Base-by-base conservation (phyloP, 1,140 invertebrate genomes). In the Subanguina moxae region DNA sequence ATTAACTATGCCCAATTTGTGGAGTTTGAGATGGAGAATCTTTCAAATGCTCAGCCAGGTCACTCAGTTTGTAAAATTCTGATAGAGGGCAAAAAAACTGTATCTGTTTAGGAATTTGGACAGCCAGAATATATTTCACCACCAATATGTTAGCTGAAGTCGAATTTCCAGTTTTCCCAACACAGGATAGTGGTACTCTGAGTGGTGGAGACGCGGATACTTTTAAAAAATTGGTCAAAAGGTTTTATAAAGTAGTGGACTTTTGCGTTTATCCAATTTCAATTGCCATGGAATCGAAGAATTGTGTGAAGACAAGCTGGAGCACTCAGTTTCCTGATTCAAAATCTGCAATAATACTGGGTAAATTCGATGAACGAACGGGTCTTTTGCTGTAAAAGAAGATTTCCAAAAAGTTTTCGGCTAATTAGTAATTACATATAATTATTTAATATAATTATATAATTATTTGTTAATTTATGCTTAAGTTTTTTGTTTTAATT, bases 311-410 rank as follows among this genome's bases (percentile, higher is more conserved):
- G 28, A 65, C 61, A 8, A 25, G 28, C 17, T 76, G 74, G 74
- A 76, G 73, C 30, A 43, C 57, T 27, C 42, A 48, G 1, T 76
- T 67, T 58, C 74, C 72, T 17, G 74, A 76, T 57, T 52, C 61
- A 7, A 76, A 76, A 57, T 71, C 70, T 5, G 57, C 73, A 43
- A 70, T 76, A 28, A 15, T 43, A 45, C 17, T 42, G 11, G 67
- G 64, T 23, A 68, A 19, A 46, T 19, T 27, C 21, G 58, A 75
- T 7, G 11, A 0, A 17, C 23, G 13, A 45, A 25, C 42, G 15
- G 62, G 28, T 28, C 17, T 64, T 64, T 64, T 43, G 19, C 25
- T 25, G 42, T 42, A 65, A 32, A 38, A 3, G 11, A 5, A 11
- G 32, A n/a, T n/a, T n/a, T n/a, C n/a, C n/a, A n/a, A n/a, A n/a